Conservation (phyloP, 2,113 vertebrate genomes). For the Syrrhaptes paradoxus region DNA sequence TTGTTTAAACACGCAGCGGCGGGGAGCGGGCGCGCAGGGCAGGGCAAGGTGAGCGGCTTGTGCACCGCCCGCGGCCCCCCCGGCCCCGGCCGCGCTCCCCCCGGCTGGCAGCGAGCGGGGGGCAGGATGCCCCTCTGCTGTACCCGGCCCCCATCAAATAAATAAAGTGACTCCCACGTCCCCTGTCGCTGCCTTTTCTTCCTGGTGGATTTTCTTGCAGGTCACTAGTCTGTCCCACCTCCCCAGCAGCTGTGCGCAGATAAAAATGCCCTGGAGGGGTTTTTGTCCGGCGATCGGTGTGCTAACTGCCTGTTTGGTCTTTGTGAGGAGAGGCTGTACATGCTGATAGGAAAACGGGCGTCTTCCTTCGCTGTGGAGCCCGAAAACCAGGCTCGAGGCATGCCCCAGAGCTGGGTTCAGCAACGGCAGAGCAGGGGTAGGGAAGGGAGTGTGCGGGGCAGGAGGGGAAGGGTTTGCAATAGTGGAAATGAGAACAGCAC, state of each 20-base stretch:
- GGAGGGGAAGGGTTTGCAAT: neutral
- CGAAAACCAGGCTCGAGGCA: neutral
- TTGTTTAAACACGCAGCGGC: constrained; percentile 2
- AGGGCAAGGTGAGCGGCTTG: neutral
- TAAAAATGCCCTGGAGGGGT: neutral
- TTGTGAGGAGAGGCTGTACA: neutral
- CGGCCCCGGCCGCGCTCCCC: neutral
- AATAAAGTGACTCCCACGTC: constrained; percentile 38
- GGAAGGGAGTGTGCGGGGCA: neutral
- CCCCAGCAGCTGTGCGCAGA: neutral
- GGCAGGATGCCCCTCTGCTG: neutral
- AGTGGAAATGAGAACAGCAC: neutral
- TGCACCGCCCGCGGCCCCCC: too few relatives aligned
- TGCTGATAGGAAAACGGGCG: neutral
- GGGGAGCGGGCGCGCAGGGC: neutral
- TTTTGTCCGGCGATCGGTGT: neutral
- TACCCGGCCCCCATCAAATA: neutral
- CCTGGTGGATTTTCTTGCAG: neutral
- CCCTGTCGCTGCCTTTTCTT: constrained; percentile 36
- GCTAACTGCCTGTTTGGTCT: neutral
- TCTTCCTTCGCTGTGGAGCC: neutral
- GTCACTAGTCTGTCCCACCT: neutral
- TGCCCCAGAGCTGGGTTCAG: neutral
- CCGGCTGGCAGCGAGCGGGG: neutral
- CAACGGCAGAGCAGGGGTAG: neutral